phyloP scores from a whole-genome alignment of 2,888 invertebrate species.

The Cepaea hortensis region DNA sequence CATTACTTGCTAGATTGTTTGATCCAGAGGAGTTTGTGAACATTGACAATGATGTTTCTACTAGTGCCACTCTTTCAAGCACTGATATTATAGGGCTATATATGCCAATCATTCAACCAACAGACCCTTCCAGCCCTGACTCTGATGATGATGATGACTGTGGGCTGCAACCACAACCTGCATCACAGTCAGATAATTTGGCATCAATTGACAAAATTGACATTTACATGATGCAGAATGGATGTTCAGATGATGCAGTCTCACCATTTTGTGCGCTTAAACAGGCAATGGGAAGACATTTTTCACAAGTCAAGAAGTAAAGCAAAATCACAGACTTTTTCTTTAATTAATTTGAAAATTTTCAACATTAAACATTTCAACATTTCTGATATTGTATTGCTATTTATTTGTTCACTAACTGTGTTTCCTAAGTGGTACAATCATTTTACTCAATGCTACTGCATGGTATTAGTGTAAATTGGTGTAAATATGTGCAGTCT shows the following conservation, averaged over 20 bases:
- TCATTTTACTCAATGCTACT: slow-evolving; percentile 3
- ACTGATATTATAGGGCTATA: too few relatives aligned
- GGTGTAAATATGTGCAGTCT: too few relatives aligned
- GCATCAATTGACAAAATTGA: too few relatives aligned
- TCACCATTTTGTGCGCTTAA: not conserved
- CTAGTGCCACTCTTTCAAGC: too few relatives aligned
- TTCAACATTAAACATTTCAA: slow-evolving; percentile 6
- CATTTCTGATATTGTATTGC: slow-evolving; percentile 15
- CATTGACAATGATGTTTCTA: too few relatives aligned
- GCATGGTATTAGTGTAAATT: too few relatives aligned
- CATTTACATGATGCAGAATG: too few relatives aligned
- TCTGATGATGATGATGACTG: too few relatives aligned
- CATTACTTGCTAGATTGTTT: not conserved
- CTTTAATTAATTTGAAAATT: not conserved
- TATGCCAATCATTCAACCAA: too few relatives aligned
- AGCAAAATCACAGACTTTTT: not conserved
- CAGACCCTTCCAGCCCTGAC: too few relatives aligned
- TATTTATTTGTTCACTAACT: not conserved
- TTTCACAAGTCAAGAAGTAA: slow-evolving; percentile 3
- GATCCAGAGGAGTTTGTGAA: not conserved
- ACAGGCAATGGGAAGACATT: not conserved
- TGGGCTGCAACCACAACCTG: not conserved
- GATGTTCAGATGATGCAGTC: not conserved
- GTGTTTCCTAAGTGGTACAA: not conserved
- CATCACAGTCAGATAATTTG: not conserved